Conservation (phyloP, 2,888 invertebrate species). For the Pandemis heparana region DNA sequence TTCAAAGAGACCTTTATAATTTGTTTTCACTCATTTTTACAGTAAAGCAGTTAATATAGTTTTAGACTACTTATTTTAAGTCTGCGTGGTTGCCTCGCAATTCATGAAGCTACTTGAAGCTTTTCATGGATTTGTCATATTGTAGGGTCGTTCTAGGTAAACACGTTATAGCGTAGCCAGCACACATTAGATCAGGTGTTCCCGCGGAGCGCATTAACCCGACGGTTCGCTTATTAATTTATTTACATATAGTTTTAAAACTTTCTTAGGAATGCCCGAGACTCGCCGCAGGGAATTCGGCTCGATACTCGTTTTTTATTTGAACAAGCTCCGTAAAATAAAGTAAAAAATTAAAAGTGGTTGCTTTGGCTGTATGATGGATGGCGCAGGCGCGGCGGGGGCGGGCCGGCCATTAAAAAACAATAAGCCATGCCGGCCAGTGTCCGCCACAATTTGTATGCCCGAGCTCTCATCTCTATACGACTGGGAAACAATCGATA, state of each 20-base stretch:
- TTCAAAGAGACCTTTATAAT: no score
- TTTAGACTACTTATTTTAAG: no score
- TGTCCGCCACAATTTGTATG: conserved; percentile 80
- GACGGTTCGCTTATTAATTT: conserved; percentile 62
- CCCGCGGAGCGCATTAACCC: conserved; percentile 58
- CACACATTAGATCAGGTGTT: conserved; percentile 30
- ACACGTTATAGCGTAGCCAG: background rate
- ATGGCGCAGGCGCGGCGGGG: conserved; percentile 71
- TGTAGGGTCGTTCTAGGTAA: background rate
- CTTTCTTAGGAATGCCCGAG: conserved; percentile 70
- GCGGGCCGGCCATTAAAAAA: conserved; percentile 81
- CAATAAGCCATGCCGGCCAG: conserved; percentile 77
- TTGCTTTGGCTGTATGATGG: conserved; percentile 66
- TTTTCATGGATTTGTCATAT: background rate
- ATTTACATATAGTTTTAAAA: conserved; percentile 78
- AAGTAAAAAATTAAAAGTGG: conserved; percentile 57
- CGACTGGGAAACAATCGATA: conserved; percentile 18
- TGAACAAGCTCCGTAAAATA: conserved; percentile 60
- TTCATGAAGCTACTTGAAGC: no score
- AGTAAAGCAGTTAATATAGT: no score
- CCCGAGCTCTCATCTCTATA: conserved; percentile 72
- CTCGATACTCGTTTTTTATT: conserved; percentile 61
- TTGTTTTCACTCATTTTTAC: no score
- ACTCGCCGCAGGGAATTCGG: conserved; percentile 76
- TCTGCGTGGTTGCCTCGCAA: no score